Conservation (phyloP, 2,888 invertebrate species). For the Hydrotaea cyrtoneurina region DNA sequence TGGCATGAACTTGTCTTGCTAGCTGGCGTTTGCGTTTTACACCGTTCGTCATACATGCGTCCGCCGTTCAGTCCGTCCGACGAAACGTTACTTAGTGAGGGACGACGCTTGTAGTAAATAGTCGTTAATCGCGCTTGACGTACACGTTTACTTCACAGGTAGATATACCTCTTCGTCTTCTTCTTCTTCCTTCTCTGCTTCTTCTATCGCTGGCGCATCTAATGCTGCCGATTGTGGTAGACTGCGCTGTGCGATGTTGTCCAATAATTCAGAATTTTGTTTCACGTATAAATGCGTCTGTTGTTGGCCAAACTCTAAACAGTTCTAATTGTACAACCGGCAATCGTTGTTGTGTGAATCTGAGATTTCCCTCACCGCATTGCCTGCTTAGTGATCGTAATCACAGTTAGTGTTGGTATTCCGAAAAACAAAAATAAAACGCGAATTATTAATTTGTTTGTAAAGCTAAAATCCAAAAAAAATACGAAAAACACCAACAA, state of each 20-base stretch:
- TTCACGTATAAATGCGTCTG: constrained; percentile 65
- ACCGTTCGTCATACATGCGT: neutral
- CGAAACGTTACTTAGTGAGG: no score
- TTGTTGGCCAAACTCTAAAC: constrained; percentile 56
- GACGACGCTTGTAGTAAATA: neutral
- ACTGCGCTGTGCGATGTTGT: neutral
- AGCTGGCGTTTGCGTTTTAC: constrained; percentile 13
- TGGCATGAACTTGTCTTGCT: constrained; percentile 28
- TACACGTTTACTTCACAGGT: neutral
- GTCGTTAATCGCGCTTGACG: constrained; percentile 14
- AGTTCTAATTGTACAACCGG: constrained; percentile 61
- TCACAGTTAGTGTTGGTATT: neutral
- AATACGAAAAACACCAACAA: neutral
- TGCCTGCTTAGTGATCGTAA: neutral
- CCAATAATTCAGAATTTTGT: constrained; percentile 45
- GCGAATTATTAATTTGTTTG: constrained; percentile 21
- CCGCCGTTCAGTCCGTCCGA: no score
- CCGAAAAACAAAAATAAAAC: neutral
- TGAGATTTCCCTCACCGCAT: neutral
- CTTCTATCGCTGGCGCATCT: neutral
- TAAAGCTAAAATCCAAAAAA: neutral
- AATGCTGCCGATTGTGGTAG: neutral
- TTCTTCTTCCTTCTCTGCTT: neutral
- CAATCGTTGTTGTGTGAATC: constrained; percentile 45
- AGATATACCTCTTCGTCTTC: neutral